phyloP scores from a whole-genome alignment of 2,113 vertebrate species.

The Dipodomys ordii region DNA sequence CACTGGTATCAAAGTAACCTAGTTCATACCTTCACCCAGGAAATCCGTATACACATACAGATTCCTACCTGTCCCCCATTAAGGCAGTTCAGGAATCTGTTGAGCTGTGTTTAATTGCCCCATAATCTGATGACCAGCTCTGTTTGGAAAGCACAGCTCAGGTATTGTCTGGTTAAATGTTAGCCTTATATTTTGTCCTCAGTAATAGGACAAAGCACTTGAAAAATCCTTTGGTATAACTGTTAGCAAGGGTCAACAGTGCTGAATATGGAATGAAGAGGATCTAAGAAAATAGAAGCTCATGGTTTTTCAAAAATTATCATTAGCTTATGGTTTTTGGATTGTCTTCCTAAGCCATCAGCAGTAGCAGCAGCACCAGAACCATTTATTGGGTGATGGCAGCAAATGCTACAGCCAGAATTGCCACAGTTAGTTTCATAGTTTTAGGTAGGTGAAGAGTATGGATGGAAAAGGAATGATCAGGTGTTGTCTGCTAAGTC shows the following conservation, averaged over 20 bases:
- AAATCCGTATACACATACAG: neutral
- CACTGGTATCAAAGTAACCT: slow-evolving; percentile 34
- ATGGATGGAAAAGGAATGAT: slow-evolving; percentile 4
- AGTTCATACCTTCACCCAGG: slow-evolving; percentile 12
- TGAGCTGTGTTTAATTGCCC: neutral
- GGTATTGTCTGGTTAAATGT: neutral
- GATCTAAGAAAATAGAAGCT: neutral
- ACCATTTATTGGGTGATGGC: neutral
- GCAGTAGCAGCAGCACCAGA: neutral
- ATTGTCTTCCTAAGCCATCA: neutral
- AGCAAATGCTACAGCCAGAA: neutral
- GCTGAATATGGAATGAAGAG: neutral
- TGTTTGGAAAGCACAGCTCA: neutral
- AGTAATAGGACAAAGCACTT: neutral
- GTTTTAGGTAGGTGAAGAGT: neutral
- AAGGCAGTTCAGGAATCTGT: neutral
- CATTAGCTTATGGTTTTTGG: neutral
- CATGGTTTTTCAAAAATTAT: neutral
- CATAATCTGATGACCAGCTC: neutral
- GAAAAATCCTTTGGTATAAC: slow-evolving; percentile 6
- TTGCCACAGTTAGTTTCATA: neutral
- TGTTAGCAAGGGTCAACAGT: neutral
- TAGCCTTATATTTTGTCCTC: slow-evolving; percentile 23
- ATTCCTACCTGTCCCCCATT: neutral
- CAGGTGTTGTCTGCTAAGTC: neutral